phyloP scores from a whole-genome alignment of 2,888 invertebrate genomes.

The Megalurothrips usitatus region DNA sequence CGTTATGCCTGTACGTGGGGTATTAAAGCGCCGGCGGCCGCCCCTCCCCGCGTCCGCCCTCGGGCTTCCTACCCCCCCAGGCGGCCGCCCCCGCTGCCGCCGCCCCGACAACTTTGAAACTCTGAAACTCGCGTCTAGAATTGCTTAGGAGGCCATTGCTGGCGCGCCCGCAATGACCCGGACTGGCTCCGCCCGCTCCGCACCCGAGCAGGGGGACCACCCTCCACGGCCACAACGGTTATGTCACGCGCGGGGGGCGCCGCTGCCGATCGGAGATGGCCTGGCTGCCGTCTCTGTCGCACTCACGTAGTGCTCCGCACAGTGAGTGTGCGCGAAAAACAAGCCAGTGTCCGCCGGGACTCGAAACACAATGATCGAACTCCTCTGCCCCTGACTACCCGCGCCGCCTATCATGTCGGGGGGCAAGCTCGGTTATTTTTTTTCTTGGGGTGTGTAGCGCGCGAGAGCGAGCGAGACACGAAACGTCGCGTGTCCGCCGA shows the following conservation, averaged over 20 bases:
- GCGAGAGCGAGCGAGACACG: no score
- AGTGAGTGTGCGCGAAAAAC: no score
- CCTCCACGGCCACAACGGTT: neutral
- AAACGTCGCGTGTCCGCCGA: no score
- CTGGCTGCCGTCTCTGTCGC: no score
- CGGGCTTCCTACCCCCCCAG: neutral
- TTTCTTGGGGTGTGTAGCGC: no score
- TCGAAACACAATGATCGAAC: no score
- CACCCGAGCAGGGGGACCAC: no score
- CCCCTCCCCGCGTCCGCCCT: neutral
- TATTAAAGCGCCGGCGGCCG: neutral
- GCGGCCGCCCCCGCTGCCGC: neutral
- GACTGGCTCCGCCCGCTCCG: neutral
- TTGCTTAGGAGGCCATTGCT: conserved; percentile 6
- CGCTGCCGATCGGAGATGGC: neutral
- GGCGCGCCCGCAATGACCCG: no score
- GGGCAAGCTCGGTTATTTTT: no score
- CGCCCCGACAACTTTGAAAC: conserved; percentile 15
- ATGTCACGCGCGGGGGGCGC: neutral
- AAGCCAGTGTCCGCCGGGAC: no score
- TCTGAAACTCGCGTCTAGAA: conserved; percentile 10
- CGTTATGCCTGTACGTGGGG: conserved; percentile 19
- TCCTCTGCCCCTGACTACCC: no score
- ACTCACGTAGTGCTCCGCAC: no score
- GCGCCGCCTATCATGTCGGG: neutral